Base-by-base conservation (phyloP, 2,113 vertebrate genomes). In the Pardalotus punctatus region DNA sequence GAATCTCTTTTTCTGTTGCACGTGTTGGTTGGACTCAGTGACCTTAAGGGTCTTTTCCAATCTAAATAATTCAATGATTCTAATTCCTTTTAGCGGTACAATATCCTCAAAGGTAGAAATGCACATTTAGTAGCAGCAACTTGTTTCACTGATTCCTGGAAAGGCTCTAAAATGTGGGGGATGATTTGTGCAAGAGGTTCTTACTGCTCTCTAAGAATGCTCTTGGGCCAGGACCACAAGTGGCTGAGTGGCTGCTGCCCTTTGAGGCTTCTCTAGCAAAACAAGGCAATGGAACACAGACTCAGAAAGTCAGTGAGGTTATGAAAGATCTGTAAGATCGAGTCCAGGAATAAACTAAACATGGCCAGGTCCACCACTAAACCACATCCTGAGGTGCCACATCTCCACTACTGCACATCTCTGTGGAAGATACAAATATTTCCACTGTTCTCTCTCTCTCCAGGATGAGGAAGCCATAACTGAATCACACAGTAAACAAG, bases 391-490 rank as follows among this genome's bases (percentile, higher is more conserved):
- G 18, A 36, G 40, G 21, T 50, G 14, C 45, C 35, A 50, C 40
- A 73, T 78, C 36, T 58, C 29, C 66, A 22, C 14, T 54, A 8
- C n/a, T 62, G 29, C 54, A 36, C 48, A 18, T 65, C 38, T 43
- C 5, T 21, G 3, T n/a, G 56, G 24, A n/a, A 19, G 24, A 24
- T 19, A 43, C 31, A 62, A 66, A 62, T 31, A 22, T 53, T 77
- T 71, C 51, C 40, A 28, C 36, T 91, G 40, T 65, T 91, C 17
- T 85, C 45, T 91, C 47, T 81, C 60, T 95, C 62, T 91, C 4
- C 62, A 97, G 97, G 96, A 96, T 62, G 66, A 74, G 71, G 81
- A 86, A 74, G 94, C 77, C 47, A 43, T 96, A 96, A 95, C 84
- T 51, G 94, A 88, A 57, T 88, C 76, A 14, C 90, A 69, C 47